These are phyloP conservation scores for Calameuta pallipes DNA, from an alignment of 2,888 invertebrate genomes.

Conservation along the genomic window DNA sequence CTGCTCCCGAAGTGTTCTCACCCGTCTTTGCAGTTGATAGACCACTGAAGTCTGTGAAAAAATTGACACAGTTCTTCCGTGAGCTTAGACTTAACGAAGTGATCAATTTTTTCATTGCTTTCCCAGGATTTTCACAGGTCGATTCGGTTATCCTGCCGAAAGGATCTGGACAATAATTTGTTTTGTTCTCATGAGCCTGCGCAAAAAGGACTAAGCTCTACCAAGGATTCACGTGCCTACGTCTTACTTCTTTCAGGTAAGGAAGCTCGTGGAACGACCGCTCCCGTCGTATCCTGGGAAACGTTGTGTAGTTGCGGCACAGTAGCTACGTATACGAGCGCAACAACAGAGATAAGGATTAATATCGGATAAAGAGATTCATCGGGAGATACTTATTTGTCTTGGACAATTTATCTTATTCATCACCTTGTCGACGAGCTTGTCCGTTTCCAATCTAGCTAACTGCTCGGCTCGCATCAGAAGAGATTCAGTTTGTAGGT, in stretches of 20 bases:
- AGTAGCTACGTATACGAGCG: slow-evolving; percentile 71
- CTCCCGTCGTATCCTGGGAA: slow-evolving; percentile 81
- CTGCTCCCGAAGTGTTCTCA: slow-evolving; percentile 88
- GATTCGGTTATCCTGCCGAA: background rate
- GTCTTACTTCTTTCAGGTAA: slow-evolving; percentile 81
- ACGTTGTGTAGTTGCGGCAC: slow-evolving; percentile 78
- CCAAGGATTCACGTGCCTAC: slow-evolving; percentile 26
- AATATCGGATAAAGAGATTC: slow-evolving; percentile 1
- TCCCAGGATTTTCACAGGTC: background rate
- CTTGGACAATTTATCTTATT: background rate
- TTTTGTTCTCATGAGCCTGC: background rate
- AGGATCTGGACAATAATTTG: background rate
- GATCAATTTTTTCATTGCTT: background rate
- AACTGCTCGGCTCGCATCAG: slow-evolving; percentile 88
- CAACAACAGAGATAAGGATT: slow-evolving; percentile 17
- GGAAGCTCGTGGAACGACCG: slow-evolving; percentile 84
- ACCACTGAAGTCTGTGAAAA: slow-evolving; percentile 81
- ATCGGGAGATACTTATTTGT: slow-evolving; percentile 1
- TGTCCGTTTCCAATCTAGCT: slow-evolving; percentile 82
- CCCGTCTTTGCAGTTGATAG: slow-evolving; percentile 89
- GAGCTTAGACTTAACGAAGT: background rate
- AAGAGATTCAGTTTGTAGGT: slow-evolving; percentile 86
- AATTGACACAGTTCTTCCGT: slow-evolving; percentile 9
- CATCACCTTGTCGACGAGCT: slow-evolving; percentile 83
- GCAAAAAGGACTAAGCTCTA: background rate